Percentiles rank a stretch among this genome's conserved stretches.
These are phyloP conservation scores for Drosophila kambysellisi DNA, from an alignment of 2,888 invertebrate genomes.

Conservation along the genomic window DNA sequence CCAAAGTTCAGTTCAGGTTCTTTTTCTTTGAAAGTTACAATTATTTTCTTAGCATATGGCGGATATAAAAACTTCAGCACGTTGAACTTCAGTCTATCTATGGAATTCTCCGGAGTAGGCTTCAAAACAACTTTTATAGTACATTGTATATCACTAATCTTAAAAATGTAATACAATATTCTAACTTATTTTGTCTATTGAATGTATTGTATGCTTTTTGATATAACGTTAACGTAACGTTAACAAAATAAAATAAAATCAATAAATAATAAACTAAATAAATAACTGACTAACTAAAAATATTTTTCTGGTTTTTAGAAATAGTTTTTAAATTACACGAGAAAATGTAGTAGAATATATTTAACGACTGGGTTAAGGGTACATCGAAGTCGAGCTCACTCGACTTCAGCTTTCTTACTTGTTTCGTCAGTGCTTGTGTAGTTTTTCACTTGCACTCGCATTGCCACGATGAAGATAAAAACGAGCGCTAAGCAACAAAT, in stretches of 20 bases:
- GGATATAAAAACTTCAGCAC: neutral
- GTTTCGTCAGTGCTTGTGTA: conserved; percentile 22
- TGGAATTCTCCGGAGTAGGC: neutral
- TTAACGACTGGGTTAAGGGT: no score
- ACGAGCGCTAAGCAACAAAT: conserved; percentile 58
- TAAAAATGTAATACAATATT: neutral
- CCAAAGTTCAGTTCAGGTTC: neutral
- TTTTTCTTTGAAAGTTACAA: neutral
- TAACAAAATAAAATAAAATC: no score
- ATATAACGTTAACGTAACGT: no score
- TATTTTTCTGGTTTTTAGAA: no score
- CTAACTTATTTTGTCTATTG: no score
- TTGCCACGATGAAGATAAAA: conserved; percentile 34
- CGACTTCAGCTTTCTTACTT: no score
- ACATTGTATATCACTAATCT: neutral
- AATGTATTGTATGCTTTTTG: neutral
- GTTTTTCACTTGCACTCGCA: conserved; percentile 24
- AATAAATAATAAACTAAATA: no score
- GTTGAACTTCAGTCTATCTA: neutral
- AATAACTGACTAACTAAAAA: no score
- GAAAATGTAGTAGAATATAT: no score
- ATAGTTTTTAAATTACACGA: no score
- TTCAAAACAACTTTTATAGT: neutral
- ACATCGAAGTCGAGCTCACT: no score
- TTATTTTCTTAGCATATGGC: neutral